Evolutionary conservation across 35 echinoderm and acorn worm species (phyloP).

Genomic region (Patiria miniata): DNA sequence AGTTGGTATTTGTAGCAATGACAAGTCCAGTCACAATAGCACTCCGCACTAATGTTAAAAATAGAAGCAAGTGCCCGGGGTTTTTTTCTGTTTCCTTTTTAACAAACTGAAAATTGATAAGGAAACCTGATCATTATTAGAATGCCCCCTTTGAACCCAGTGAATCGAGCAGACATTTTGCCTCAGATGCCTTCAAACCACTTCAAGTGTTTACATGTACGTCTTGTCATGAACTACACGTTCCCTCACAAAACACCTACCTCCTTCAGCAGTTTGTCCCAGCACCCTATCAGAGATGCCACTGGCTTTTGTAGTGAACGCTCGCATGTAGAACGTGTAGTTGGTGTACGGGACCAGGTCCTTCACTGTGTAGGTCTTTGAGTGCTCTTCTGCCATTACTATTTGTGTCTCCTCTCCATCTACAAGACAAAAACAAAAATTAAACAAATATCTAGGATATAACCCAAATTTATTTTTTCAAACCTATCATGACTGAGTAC

Average conservation of each 20-base stretch:
- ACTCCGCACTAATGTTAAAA: too few relatives aligned
- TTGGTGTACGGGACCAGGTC: not conserved
- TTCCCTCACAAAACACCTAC: not conserved
- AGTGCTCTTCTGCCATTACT: not conserved
- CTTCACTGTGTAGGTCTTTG: not conserved
- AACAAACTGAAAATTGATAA: too few relatives aligned
- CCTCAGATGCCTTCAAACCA: not conserved
- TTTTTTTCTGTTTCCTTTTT: too few relatives aligned
- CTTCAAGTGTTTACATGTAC: too few relatives aligned
- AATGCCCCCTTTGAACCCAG: not conserved
- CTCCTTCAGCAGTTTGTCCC: slow-evolving; percentile 3
- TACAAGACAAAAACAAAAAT: not conserved
- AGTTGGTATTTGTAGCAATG: too few relatives aligned
- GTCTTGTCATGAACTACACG: not conserved
- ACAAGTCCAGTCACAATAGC: too few relatives aligned
- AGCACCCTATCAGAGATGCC: not conserved
- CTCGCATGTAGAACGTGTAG: slow-evolving; percentile 24
- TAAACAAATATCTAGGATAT: too few relatives aligned
- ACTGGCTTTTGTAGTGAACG: not conserved
- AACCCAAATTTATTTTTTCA: too few relatives aligned
- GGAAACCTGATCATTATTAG: too few relatives aligned
- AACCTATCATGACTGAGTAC: too few relatives aligned
- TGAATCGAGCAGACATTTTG: not conserved
- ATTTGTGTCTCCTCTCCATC: not conserved
- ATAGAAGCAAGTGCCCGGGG: too few relatives aligned